phyloP scores from a whole-genome alignment of 2,888 invertebrate genomes.

The Pterostichus madidus region DNA sequence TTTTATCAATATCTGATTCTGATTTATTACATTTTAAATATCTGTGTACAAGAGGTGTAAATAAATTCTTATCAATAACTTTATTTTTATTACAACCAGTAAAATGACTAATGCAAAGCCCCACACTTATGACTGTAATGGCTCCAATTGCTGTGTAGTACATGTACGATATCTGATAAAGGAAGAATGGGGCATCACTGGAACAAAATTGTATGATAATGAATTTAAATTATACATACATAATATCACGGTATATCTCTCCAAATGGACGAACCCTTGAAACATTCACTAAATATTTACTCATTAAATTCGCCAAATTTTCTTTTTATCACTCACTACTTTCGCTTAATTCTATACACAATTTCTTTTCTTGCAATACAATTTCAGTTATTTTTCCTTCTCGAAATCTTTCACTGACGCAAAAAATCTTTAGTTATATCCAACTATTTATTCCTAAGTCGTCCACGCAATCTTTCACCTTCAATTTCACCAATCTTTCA shows the following conservation, averaged over 20 bases:
- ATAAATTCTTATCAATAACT: constrained; percentile 81
- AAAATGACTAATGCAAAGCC: constrained; percentile 84
- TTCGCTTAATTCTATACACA: no score
- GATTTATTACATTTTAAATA: constrained; percentile 76
- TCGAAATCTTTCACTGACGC: no score
- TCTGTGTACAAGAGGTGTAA: constrained; percentile 82
- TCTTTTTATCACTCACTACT: no score
- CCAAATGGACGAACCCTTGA: no score
- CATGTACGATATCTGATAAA: constrained; percentile 87
- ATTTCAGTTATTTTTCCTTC: no score
- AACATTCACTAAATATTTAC: no score
- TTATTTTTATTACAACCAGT: constrained; percentile 82
- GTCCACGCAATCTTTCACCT: no score
- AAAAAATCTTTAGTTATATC: no score
- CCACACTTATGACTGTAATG: constrained; percentile 82
- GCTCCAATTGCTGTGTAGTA: constrained; percentile 89
- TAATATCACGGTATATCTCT: background rate
- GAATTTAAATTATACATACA: constrained; percentile 50
- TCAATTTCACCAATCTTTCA: no score
- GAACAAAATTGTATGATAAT: constrained; percentile 13
- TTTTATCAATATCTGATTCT: constrained; percentile 41
- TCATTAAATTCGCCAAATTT: no score
- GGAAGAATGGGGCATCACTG: constrained; percentile 80
- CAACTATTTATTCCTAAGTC: no score
- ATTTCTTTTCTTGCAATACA: no score